These are phyloP conservation scores for Cephalopachus bancanus DNA, from an alignment of 2,797 vertebrate species.

Conservation along the genomic window DNA sequence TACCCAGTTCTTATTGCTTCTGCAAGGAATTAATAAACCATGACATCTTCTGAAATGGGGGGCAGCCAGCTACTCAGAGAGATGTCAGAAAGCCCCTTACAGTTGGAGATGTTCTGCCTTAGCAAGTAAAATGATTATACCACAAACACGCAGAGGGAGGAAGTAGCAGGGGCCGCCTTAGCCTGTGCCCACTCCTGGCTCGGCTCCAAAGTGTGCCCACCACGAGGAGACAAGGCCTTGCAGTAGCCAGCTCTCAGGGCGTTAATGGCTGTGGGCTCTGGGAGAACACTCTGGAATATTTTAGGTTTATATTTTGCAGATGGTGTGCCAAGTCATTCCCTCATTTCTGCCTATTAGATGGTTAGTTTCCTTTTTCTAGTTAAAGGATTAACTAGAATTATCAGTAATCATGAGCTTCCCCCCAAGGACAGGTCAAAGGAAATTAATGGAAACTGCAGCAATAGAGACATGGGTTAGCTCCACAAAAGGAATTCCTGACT, in stretches of 20 bases:
- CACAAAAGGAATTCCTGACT: constrained; percentile 53
- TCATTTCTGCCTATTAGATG: constrained; percentile 81
- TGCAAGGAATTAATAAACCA: constrained; percentile 88
- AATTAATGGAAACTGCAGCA: constrained; percentile 81
- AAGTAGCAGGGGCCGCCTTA: constrained; percentile 68
- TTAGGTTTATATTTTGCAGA: constrained; percentile 81
- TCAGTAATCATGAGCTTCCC: constrained; percentile 80
- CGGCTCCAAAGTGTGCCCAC: constrained; percentile 36
- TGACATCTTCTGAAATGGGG: constrained; percentile 86
- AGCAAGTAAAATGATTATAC: constrained; percentile 82
- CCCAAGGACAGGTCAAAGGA: constrained; percentile 81
- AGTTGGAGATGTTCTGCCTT: constrained; percentile 81
- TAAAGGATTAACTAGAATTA: constrained; percentile 85
- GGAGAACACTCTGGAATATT: constrained; percentile 80
- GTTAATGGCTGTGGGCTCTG: constrained; percentile 76
- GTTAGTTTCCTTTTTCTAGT: constrained; percentile 84
- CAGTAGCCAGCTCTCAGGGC: constrained; percentile 38
- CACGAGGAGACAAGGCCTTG: constrained; percentile 60
- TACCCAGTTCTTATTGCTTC: constrained; percentile 86
- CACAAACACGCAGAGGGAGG: constrained; percentile 84
- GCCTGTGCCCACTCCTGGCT: constrained; percentile 19
- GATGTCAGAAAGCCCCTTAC: constrained; percentile 83
- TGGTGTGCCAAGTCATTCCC: constrained; percentile 77
- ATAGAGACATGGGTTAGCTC: constrained; percentile 24
- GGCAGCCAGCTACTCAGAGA: constrained; percentile 84